These are phyloP conservation scores for Setophaga petechia DNA, from an alignment of 2,113 vertebrate species.

Conservation along the genomic window DNA sequence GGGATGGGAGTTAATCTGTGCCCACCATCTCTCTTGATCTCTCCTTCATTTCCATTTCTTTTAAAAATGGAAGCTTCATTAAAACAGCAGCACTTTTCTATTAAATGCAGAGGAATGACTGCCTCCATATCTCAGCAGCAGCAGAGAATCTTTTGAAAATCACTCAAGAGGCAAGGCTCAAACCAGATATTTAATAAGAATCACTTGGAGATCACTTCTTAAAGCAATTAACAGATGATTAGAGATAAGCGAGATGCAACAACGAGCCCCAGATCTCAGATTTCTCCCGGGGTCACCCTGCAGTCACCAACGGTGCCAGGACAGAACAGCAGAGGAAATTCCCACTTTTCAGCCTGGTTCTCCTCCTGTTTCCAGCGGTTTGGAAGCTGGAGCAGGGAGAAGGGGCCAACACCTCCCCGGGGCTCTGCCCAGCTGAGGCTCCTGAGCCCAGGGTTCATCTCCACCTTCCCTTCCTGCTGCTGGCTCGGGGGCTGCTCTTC, in stretches of 20 bases:
- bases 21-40: constrained; percentile 16
- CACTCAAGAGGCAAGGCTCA: constrained; percentile 59
- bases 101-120: constrained; percentile 37
- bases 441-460: not conserved
- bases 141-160: constrained; percentile 34
- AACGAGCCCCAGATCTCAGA: constrained; percentile 26
- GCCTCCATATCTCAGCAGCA: constrained; percentile 30
- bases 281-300: not conserved
- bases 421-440: not conserved
- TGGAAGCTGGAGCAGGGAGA: not conserved
- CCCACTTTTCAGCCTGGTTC: not conserved
- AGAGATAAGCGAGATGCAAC: constrained; percentile 60
- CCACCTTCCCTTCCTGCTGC: not conserved
- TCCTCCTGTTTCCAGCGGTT: not conserved
- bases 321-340: not conserved
- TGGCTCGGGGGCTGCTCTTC: not conserved
- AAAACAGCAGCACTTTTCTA: constrained; percentile 33
- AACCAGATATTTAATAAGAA: constrained; percentile 67
- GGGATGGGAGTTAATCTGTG: not conserved
- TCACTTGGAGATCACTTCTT: constrained; percentile 48
- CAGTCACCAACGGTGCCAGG: not conserved
- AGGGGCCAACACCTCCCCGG: rapidly evolving
- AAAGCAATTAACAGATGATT: constrained; percentile 65
- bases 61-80: constrained; percentile 35
- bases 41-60: constrained; percentile 40